phyloP scores from a whole-genome alignment of 2,797 vertebrate genomes.

The Mastacembelus armatus region DNA sequence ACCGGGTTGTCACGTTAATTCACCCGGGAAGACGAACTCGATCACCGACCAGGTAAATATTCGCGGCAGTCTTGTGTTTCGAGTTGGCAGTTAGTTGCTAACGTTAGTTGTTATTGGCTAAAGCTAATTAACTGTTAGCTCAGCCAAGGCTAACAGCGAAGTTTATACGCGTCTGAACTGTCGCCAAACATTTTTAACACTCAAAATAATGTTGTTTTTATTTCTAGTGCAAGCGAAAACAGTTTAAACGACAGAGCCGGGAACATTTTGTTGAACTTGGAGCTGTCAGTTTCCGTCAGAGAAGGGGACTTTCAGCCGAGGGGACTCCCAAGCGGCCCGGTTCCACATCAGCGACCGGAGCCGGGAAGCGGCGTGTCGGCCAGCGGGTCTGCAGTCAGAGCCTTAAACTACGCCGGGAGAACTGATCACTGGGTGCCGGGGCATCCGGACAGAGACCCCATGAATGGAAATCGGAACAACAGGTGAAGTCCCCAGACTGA shows the following conservation, averaged over 20 bases:
- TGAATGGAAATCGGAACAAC: slow-evolving; percentile 99
- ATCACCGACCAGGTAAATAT: slow-evolving; percentile 36
- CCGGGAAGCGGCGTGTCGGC: slow-evolving; percentile 11
- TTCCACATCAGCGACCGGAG: slow-evolving; percentile 54
- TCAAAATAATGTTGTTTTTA: neutral
- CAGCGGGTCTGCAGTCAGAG: neutral
- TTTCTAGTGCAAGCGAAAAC: neutral
- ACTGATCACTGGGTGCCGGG: slow-evolving; percentile 73
- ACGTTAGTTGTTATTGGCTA: slow-evolving; percentile 59
- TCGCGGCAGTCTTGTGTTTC: neutral
- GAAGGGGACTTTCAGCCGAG: slow-evolving; percentile 47
- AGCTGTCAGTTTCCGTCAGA: slow-evolving; percentile 43
- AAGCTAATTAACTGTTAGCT: slow-evolving; percentile 65
- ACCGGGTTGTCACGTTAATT: slow-evolving; percentile 27
- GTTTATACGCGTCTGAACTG: slow-evolving; percentile 15
- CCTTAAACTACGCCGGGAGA: slow-evolving; percentile 33
- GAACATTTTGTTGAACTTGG: slow-evolving; percentile 29
- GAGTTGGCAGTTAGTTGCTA: slow-evolving; percentile 17
- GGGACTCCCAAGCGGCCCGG: slow-evolving; percentile 70
- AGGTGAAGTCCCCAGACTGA: slow-evolving; percentile 80
- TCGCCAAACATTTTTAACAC: slow-evolving; percentile 2
- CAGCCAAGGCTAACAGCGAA: slow-evolving; percentile 47
- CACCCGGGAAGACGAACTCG: slow-evolving; percentile 1
- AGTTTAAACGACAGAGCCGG: neutral
- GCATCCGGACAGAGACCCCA: slow-evolving; percentile 89